phyloP scores from a whole-genome alignment of 2,113 vertebrate species.

The Albula glossodonta region DNA sequence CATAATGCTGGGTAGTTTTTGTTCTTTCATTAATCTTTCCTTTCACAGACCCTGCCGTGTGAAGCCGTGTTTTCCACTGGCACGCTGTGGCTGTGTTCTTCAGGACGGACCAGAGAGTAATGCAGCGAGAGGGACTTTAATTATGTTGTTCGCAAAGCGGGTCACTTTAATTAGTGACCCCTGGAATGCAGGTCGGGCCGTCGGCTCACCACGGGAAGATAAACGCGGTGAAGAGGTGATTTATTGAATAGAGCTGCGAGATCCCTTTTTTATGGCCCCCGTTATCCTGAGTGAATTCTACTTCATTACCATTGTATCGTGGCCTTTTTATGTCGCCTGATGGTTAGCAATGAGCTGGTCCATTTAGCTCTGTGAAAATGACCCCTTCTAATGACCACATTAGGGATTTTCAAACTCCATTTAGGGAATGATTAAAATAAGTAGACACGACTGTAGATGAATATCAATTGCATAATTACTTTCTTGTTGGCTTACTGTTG shows the following conservation, averaged over 20 bases:
- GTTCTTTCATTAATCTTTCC: neutral
- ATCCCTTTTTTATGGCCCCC: conserved; percentile 33
- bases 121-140: conserved; percentile 67
- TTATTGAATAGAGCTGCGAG: conserved; percentile 33
- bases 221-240: conserved; percentile 46
- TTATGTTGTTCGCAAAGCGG: conserved; percentile 71
- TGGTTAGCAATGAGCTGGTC: conserved; percentile 27
- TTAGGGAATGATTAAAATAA: conserved; percentile 43
- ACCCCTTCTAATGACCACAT: conserved; percentile 41
- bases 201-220: conserved; percentile 66
- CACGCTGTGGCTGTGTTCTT: neutral
- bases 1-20: neutral
- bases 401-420: conserved; percentile 33
- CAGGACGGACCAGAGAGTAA: neutral
- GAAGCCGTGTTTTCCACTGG: neutral
- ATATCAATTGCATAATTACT: conserved; percentile 31
- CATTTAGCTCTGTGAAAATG: conserved; percentile 41
- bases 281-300: conserved; percentile 29
- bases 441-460: conserved; percentile 28
- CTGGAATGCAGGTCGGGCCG: conserved; percentile 57
- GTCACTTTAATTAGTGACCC: conserved; percentile 71
- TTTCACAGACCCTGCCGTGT: neutral
- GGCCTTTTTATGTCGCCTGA: conserved; percentile 26
- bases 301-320: conserved; percentile 28
- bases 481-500: neutral